phyloP scores from a whole-genome alignment of 2,113 vertebrate genomes.

The Chionis minor region DNA sequence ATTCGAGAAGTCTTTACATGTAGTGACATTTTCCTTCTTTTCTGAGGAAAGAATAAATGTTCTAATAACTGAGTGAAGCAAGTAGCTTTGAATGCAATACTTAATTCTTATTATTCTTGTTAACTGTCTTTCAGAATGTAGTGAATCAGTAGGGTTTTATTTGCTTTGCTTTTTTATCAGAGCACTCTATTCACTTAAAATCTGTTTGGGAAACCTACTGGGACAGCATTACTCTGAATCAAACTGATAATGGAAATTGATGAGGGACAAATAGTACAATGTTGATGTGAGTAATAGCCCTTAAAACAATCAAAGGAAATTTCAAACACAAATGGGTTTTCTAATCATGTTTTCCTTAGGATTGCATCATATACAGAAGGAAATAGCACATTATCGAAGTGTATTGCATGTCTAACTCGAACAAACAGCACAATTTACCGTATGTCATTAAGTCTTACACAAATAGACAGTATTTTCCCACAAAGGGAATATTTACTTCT shows the following conservation, averaged over 20 bases:
- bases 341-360: slow-evolving; percentile 9
- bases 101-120: neutral
- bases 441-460: slow-evolving; percentile 13
- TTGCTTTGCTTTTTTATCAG: neutral
- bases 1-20: neutral
- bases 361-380: neutral
- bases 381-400: neutral
- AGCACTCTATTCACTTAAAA: neutral
- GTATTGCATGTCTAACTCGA: slow-evolving; percentile 20
- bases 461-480: slow-evolving; percentile 24
- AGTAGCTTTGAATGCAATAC: neutral
- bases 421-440: slow-evolving; percentile 22
- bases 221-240: neutral
- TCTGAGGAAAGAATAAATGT: neutral
- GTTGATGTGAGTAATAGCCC: neutral
- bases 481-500: slow-evolving; percentile 43
- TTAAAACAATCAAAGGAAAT: slow-evolving; percentile 22
- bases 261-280: neutral
- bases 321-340: neutral
- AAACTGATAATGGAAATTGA: slow-evolving; percentile 13
- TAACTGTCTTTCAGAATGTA: neutral
- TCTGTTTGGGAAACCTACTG: neutral
- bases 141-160: neutral
- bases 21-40: neutral
- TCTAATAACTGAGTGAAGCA: neutral